Conservation (phyloP, 1,140 invertebrate genomes). For the Musca domestica region DNA sequence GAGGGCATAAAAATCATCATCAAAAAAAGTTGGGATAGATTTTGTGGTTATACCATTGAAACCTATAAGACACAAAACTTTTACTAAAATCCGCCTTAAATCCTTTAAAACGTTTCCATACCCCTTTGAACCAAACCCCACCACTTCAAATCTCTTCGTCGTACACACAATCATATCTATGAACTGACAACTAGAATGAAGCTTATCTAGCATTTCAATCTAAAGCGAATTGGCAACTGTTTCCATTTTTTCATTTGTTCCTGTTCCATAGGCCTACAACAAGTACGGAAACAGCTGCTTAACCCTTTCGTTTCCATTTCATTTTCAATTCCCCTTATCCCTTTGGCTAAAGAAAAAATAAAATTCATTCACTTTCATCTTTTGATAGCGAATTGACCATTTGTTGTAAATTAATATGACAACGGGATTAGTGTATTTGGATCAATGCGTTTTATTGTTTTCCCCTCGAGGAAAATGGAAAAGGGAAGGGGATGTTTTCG, state of each 20-base stretch:
- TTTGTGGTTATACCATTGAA: no score
- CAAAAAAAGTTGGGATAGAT: no score
- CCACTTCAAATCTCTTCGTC: no score
- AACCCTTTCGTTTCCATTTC: slow-evolving; percentile 12
- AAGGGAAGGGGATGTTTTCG: no score
- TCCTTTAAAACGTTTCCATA: no score
- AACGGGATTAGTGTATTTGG: slow-evolving; percentile 21
- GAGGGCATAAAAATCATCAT: no score
- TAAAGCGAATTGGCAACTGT: slow-evolving; percentile 8
- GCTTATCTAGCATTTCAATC: slow-evolving; percentile 13
- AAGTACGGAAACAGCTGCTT: background rate
- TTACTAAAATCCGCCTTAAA: no score
- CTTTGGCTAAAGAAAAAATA: background rate
- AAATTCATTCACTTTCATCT: background rate
- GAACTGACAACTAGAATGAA: background rate
- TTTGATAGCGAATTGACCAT: slow-evolving; percentile 22
- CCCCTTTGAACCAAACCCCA: no score
- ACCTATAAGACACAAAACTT: no score
- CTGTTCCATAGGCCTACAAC: background rate
- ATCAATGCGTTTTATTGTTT: no score
- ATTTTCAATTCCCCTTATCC: background rate
- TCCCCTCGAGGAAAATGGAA: no score
- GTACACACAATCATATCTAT: no score
- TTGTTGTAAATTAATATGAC: slow-evolving; percentile 26
- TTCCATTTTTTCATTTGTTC: background rate